These are phyloP conservation scores for Peromyscus leucopus DNA, from an alignment of 2,113 vertebrate genomes.

Conservation along the genomic window DNA sequence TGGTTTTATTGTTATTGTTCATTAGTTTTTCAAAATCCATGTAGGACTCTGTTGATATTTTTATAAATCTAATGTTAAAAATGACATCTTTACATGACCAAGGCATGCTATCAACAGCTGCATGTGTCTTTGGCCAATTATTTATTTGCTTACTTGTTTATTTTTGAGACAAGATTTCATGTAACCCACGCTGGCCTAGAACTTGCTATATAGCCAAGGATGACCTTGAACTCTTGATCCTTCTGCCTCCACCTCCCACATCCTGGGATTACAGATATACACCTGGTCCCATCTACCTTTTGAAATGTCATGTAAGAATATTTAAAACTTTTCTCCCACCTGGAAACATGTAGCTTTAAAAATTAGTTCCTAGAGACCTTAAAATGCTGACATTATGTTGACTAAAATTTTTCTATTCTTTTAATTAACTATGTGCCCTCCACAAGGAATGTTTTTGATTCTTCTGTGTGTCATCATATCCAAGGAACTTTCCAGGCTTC, in stretches of 20 bases:
- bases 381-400: background rate
- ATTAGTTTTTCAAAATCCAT: background rate
- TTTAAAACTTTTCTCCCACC: constrained; percentile 27
- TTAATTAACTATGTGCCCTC: background rate
- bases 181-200: background rate
- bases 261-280: background rate
- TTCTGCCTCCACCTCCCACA: background rate
- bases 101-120: background rate
- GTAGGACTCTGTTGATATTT: background rate
- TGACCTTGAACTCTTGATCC: background rate
- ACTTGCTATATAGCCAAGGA: background rate
- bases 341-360: background rate
- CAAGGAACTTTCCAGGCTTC: background rate
- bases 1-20: background rate
- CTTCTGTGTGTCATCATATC: background rate
- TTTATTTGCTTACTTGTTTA: background rate
- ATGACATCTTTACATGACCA: background rate
- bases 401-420: background rate
- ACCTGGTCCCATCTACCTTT: background rate
- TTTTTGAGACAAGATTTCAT: background rate
- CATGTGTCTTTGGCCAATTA: background rate
- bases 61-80: background rate
- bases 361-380: background rate
- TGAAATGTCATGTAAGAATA: background rate
- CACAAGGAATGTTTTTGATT: constrained; percentile 21